A percentile compares a stretch with the other conserved stretches of the same genome.
Conservation (phyloP, 2,113 vertebrate species). For the Prietella phreatophila region DNA sequence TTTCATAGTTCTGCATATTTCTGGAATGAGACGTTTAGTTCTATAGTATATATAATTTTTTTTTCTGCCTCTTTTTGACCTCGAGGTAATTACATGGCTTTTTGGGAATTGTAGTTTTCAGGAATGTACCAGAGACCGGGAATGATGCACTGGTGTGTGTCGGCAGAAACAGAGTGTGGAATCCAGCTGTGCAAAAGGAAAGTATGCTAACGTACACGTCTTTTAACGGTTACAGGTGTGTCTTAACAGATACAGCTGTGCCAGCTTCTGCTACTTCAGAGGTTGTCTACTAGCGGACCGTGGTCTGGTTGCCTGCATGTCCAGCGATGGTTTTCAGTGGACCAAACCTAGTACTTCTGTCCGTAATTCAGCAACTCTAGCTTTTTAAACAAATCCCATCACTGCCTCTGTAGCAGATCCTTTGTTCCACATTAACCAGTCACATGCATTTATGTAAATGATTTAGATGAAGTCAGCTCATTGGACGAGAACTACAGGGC, state of each 20-base stretch:
- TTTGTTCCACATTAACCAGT: not conserved
- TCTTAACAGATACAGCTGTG: constrained; percentile 17
- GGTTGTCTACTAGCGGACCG: not conserved
- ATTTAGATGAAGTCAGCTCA: not conserved
- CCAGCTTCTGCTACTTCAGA: not conserved
- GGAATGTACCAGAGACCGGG: not conserved
- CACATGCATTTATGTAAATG: not conserved
- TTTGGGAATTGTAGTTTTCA: constrained; percentile 32
- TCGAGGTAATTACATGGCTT: constrained; percentile 22
- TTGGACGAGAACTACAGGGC: not conserved
- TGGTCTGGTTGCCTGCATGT: not conserved
- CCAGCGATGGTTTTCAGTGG: not conserved
- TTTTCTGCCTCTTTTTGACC: constrained; percentile 10
- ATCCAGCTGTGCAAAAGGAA: not conserved
- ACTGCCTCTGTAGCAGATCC: not conserved
- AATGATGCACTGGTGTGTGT: constrained; percentile 8
- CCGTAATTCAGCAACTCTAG: not conserved
- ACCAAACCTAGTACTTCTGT: not conserved
- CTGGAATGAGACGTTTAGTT: too few relatives aligned
- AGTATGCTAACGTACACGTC: not conserved
- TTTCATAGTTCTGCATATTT: too few relatives aligned
- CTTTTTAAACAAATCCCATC: not conserved
- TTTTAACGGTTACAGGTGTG: constrained; percentile 17
- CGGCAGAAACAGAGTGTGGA: not conserved
- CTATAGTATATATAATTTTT: too few relatives aligned